Evolutionary conservation across 1,140 invertebrate species (phyloP), one percentile per base, ranked within the genome.

Genomic region (Nephila pilipes): DNA sequence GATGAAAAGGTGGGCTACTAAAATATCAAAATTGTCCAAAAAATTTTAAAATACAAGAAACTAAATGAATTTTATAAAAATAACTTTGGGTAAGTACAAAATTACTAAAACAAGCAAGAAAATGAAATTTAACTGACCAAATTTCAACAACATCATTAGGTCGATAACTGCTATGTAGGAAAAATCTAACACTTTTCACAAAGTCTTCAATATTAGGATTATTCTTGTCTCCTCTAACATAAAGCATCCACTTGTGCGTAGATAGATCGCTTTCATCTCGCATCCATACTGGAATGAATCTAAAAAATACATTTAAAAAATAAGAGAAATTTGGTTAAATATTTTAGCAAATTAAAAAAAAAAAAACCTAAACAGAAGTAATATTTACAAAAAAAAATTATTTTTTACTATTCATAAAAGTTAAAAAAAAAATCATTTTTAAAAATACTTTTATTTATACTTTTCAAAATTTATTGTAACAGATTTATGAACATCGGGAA

Each of bases 181-280:
- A 97, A 94, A 98, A 98, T 92, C 97, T 96, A 87, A 98, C 97
- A 96, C 97, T 98, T 38, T 97, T 96, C 0, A 98, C 96, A 95
- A 97, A 96, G 85, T 96, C 95, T 32, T 96, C 96, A 91, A 98
- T 96, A 85, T 97, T 96, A 5, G 96, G 96, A 81, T 96, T 95
- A 25, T 97, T 96, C 94, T 96, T 96, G 81, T 97, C 96, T 0
- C 97, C 97, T 94, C 97, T 96, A 8, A 98, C 97, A 95, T 98
- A 99, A 83, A 98, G 96, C 95, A 98, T 97, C 98, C 98, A 99
- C 95, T 98, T 98, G 95, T 99, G 98, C 83, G 97, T 98, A 18
- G 97, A 96, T 75, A 95, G 95, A 93, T 96, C 95, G 57, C 96
- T 96, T 94, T 97, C 97, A 36, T 97, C 96, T 14, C 96, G 95